phyloP scores from a whole-genome alignment of 2,797 vertebrate genomes.

The Leptoclinus maculatus region DNA sequence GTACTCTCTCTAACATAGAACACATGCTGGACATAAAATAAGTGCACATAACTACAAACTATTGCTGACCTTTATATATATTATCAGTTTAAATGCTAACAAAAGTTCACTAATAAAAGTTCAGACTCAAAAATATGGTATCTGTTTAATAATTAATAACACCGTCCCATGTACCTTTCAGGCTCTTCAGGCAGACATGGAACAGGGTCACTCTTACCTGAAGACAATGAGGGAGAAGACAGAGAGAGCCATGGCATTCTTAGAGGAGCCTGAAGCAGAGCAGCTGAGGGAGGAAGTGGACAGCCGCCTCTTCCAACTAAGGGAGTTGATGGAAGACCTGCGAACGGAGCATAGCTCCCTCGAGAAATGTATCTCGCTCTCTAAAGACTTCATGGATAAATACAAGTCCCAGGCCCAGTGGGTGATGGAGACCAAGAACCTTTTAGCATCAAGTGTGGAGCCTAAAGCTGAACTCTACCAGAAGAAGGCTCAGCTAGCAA shows the following conservation, averaged over 20 bases:
- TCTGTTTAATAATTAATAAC: background rate
- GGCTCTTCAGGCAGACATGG: constrained; percentile 90
- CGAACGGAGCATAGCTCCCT: constrained; percentile 88
- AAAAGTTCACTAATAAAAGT: background rate
- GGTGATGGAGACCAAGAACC: constrained; percentile 87
- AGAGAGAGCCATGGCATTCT: constrained; percentile 85
- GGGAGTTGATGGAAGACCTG: constrained; percentile 87
- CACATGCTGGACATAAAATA: background rate
- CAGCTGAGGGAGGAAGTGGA: constrained; percentile 86
- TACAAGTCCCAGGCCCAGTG: constrained; percentile 90
- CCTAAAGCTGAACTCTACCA: constrained; percentile 97
- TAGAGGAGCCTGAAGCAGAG: constrained; percentile 87
- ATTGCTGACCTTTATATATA: background rate
- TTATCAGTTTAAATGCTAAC: background rate
- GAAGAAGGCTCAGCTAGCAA: constrained; percentile 96
- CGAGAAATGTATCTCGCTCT: constrained; percentile 90
- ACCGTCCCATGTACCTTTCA: constrained; percentile 44
- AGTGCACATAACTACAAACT: background rate
- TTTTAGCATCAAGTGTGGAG: constrained; percentile 86
- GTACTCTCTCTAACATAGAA: constrained; percentile 73
- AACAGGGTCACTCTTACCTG: constrained; percentile 91
- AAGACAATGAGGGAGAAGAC: constrained; percentile 93
- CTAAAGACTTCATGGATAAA: constrained; percentile 95
- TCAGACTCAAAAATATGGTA: background rate
- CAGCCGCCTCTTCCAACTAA: constrained; percentile 79